Evolutionary conservation across 2,888 invertebrate genomes (phyloP).

Genomic region (Dolichopus griseipennis): DNA sequence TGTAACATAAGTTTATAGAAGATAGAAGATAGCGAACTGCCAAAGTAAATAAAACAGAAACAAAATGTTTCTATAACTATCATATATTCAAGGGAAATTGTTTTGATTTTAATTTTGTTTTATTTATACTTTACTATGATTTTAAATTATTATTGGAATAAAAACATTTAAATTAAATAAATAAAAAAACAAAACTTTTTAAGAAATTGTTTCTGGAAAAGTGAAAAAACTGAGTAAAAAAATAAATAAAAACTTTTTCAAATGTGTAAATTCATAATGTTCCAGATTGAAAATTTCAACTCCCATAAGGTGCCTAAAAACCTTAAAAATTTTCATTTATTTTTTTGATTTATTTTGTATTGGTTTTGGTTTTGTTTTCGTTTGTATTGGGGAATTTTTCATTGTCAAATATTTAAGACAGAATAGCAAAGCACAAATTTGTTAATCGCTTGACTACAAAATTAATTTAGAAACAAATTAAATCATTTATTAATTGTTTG

Average conservation of each 20-base stretch:
- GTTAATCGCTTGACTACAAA: too few species aligned
- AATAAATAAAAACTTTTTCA: neutral
- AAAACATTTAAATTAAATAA: too few species aligned
- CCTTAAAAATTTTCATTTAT: conserved; percentile 3
- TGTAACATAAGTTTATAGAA: neutral
- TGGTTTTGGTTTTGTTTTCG: neutral
- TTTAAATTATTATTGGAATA: too few species aligned
- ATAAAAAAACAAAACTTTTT: too few species aligned
- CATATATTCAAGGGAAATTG: neutral
- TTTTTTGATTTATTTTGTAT: neutral
- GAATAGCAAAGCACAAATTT: too few species aligned
- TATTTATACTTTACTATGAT: neutral
- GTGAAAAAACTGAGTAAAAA: too few species aligned
- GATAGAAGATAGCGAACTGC: neutral
- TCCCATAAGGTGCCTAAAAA: neutral
- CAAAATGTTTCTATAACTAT: neutral
- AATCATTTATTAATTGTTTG: too few species aligned
- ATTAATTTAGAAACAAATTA: too few species aligned
- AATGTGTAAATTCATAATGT: conserved; percentile 5
- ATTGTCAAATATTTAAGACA: too few species aligned
- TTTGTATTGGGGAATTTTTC: too few species aligned
- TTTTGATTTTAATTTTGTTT: too few species aligned
- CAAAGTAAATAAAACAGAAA: neutral
- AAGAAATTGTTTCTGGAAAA: too few species aligned
- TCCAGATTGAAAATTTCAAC: conserved; percentile 10